These are phyloP conservation scores for Cheumatopsyche charites DNA, from an alignment of 1,140 invertebrate species.

Conservation along the genomic window DNA sequence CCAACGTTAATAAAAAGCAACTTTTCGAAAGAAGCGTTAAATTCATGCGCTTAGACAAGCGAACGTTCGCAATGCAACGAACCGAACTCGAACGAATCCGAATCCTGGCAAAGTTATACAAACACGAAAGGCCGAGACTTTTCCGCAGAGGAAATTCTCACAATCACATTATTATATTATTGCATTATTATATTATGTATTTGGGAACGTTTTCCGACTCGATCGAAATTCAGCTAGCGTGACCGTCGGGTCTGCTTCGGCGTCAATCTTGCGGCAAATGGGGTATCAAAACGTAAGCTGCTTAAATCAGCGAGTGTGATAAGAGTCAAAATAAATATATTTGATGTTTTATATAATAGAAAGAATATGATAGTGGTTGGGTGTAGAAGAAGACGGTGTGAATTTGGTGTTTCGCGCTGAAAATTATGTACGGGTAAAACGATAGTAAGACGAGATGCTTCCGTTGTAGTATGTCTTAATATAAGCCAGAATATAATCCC, in stretches of 20 bases:
- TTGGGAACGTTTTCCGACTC: slow-evolving; percentile 11
- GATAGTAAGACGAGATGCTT: neutral
- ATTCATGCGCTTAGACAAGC: neutral
- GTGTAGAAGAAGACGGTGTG: no score
- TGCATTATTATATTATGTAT: no score
- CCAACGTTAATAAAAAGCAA: neutral
- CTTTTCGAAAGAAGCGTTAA: neutral
- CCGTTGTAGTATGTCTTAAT: slow-evolving; percentile 3
- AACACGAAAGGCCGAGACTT: neutral
- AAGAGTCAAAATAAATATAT: no score
- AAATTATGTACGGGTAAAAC: neutral
- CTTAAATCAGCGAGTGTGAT: neutral
- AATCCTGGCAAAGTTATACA: no score
- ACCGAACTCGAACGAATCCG: neutral
- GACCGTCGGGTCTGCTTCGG: neutral
- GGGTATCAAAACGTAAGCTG: neutral
- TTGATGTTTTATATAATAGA: no score
- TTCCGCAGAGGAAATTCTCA: neutral
- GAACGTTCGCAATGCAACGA: neutral
- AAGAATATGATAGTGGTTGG: no score
- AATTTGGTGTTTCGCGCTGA: neutral
- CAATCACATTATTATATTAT: neutral
- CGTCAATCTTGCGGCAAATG: slow-evolving; percentile 28
- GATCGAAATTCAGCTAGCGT: slow-evolving; percentile 31
- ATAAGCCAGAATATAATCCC: neutral